phyloP scores from a whole-genome alignment of 1,140 invertebrate species.

The Zeugodacus cucurbitae region DNA sequence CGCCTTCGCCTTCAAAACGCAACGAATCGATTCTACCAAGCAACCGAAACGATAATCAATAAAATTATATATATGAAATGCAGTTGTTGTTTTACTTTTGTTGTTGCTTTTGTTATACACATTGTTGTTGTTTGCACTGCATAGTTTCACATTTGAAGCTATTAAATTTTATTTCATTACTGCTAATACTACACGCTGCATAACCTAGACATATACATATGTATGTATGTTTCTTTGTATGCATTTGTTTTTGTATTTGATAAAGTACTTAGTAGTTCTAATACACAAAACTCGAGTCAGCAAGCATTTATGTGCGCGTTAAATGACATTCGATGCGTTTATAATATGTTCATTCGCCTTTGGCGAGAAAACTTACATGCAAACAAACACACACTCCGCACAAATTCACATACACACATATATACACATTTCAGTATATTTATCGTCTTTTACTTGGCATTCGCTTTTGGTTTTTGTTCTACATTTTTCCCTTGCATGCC shows the following conservation, averaged over 20 bases:
- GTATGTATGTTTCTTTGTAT: background rate
- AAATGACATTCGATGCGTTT: background rate
- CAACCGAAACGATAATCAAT: background rate
- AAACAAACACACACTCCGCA: background rate
- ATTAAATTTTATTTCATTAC: constrained; percentile 11
- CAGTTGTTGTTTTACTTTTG: background rate
- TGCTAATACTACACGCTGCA: background rate
- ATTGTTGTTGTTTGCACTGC: background rate
- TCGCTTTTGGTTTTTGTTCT: background rate
- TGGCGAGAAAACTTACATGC: background rate
- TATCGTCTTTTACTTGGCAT: background rate
- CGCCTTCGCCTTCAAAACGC: background rate
- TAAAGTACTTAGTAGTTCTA: background rate
- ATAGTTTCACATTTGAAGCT: background rate
- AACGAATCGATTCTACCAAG: background rate
- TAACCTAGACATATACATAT: background rate
- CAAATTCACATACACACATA: background rate
- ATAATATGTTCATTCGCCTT: background rate
- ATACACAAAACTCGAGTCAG: background rate
- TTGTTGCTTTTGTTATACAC: background rate
- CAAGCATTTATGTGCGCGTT: background rate
- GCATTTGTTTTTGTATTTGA: background rate
- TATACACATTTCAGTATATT: background rate
- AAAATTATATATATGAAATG: background rate
- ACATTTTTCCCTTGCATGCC: background rate